These are phyloP conservation scores for Heterotis niloticus DNA, from an alignment of 2,113 vertebrate species.

Conservation along the genomic window DNA sequence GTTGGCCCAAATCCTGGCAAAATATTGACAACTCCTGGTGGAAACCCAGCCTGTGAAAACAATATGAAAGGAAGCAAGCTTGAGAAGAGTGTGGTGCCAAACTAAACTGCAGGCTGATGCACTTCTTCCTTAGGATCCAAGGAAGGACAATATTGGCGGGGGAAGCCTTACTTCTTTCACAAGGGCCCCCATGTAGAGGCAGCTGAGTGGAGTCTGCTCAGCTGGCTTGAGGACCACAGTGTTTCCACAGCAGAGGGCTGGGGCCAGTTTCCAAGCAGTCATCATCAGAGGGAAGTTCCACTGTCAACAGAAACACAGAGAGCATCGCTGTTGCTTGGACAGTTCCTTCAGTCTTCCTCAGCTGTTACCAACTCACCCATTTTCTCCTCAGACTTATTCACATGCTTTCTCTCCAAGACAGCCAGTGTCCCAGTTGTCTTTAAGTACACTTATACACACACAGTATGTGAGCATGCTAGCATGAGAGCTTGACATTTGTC, in stretches of 20 bases:
- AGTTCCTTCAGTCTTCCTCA: not conserved
- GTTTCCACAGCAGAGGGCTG: slow-evolving; percentile 92
- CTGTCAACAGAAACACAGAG: slow-evolving; percentile 53
- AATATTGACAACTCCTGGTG: slow-evolving; percentile 99
- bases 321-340: not conserved
- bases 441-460: not conserved
- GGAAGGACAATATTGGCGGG: not conserved
- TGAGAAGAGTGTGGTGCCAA: slow-evolving; percentile 62
- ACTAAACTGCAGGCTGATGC: slow-evolving; percentile 57
- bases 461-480: slow-evolving; percentile 10
- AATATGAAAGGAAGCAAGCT: slow-evolving; percentile 68
- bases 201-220: slow-evolving; percentile 93
- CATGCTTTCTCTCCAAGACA: not conserved
- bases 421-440: not conserved
- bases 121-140: not conserved
- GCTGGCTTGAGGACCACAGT: slow-evolving; percentile 94
- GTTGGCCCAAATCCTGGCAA: slow-evolving; percentile 95
- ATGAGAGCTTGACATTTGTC: not conserved
- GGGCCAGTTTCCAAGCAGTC: slow-evolving; percentile 97
- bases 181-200: slow-evolving; percentile 89
- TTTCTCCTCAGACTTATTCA: not conserved
- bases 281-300: slow-evolving; percentile 99
- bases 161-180: slow-evolving; percentile 83
- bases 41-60: slow-evolving; percentile 93
- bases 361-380: not conserved